These are phyloP conservation scores for Ciconia boyciana DNA, from an alignment of 2,113 vertebrate species.

Conservation along the genomic window DNA sequence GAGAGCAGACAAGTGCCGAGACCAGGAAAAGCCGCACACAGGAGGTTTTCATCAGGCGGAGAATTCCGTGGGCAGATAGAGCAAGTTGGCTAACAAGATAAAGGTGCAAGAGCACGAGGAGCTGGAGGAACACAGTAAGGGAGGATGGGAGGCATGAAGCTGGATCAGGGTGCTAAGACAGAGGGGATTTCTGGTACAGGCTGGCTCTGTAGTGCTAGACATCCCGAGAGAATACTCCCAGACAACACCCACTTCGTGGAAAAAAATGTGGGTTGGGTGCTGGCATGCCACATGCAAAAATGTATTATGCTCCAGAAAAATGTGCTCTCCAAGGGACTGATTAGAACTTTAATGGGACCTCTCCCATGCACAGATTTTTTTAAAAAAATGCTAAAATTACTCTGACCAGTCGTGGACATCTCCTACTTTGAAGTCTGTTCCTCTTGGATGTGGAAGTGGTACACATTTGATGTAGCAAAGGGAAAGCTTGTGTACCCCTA, in stretches of 20 bases:
- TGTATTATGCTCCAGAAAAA: neutral
- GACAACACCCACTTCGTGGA: neutral
- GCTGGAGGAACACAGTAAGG: neutral
- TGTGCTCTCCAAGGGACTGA: neutral
- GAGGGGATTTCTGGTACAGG: neutral
- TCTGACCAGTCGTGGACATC: neutral
- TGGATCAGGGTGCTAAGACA: neutral
- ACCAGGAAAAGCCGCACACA: conserved; percentile 26
- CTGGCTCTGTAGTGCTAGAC: neutral
- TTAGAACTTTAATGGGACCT: neutral
- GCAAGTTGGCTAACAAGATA: conserved; percentile 34
- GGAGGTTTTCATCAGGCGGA: conserved; percentile 62
- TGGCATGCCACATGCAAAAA: neutral
- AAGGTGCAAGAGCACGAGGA: neutral
- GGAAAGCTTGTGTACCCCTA: neutral
- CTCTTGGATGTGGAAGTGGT: neutral
- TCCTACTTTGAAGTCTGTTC: neutral
- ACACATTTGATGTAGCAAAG: neutral
- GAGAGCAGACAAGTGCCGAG: conserved; percentile 8
- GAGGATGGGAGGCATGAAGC: neutral
- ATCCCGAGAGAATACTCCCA: neutral
- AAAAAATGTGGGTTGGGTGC: neutral
- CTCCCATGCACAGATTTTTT: neutral
- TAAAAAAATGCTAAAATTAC: neutral
- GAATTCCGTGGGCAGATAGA: conserved; percentile 64